These are phyloP conservation scores for Athalia cordata DNA, from an alignment of 2,888 invertebrate species.

Conservation along the genomic window DNA sequence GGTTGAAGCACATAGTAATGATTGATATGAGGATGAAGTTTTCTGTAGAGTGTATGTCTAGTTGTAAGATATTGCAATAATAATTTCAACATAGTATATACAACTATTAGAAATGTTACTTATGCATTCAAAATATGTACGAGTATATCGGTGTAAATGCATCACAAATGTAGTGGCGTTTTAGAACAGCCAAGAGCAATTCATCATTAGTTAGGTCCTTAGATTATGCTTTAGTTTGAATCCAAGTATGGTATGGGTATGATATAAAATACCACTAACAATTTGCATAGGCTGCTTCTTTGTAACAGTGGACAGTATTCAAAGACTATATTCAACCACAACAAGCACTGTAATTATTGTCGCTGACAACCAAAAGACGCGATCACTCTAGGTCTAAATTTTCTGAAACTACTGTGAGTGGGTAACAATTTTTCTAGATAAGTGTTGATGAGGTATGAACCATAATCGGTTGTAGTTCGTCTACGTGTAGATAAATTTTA, in stretches of 20 bases:
- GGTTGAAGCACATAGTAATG: neutral
- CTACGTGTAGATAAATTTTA: too few species aligned
- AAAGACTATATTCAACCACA: constrained; percentile 5
- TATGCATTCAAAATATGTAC: constrained; percentile 6
- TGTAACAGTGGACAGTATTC: neutral
- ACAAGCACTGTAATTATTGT: neutral
- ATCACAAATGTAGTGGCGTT: neutral
- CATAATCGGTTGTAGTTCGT: too few species aligned
- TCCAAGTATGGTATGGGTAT: neutral
- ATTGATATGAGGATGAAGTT: neutral
- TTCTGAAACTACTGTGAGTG: too few species aligned
- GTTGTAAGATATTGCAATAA: neutral
- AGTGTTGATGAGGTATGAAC: too few species aligned
- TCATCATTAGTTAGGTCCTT: neutral
- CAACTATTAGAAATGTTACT: neutral
- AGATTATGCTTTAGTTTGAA: neutral
- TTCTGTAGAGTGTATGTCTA: neutral
- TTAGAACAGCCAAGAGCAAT: neutral
- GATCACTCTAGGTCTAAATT: neutral
- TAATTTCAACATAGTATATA: neutral
- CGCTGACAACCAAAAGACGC: neutral
- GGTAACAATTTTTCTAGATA: too few species aligned
- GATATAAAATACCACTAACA: constrained; percentile 16
- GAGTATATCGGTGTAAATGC: constrained; percentile 15
- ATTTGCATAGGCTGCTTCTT: constrained; percentile 6